phyloP scores from a whole-genome alignment of 2,797 vertebrate genomes.

The Otolemur crassicaudatus region DNA sequence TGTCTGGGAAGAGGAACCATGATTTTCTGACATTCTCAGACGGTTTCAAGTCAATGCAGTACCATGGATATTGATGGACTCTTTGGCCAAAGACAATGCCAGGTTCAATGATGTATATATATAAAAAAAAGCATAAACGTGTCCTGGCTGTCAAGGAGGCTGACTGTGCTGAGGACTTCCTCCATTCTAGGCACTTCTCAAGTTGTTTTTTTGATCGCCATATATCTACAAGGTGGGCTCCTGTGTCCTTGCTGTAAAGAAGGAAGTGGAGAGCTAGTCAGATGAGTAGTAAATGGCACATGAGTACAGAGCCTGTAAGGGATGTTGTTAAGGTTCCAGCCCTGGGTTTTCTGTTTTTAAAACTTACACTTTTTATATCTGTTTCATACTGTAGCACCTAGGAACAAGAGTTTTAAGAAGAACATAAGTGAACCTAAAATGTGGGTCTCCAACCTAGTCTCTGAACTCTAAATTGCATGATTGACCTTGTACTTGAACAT shows the following conservation, averaged over 20 bases:
- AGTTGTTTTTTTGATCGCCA: background rate
- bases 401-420: background rate
- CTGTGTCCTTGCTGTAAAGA: background rate
- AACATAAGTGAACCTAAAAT: background rate
- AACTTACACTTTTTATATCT: background rate
- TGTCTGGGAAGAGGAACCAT: background rate
- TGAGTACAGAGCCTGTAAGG: background rate
- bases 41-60: conserved; percentile 25
- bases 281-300: background rate
- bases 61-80: background rate
- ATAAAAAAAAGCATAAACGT: background rate
- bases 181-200: background rate
- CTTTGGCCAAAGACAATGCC: background rate
- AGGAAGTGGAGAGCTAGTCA: background rate
- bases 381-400: background rate
- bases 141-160: background rate
- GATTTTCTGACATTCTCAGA: background rate
- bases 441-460: background rate
- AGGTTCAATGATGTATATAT: background rate
- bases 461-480: background rate
- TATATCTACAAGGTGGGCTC: background rate
- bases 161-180: background rate
- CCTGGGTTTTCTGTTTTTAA: background rate
- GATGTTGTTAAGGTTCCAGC: background rate
- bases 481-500: background rate